Base-by-base conservation (phyloP, 2,797 vertebrate genomes). In the Thaleichthys pacificus region DNA sequence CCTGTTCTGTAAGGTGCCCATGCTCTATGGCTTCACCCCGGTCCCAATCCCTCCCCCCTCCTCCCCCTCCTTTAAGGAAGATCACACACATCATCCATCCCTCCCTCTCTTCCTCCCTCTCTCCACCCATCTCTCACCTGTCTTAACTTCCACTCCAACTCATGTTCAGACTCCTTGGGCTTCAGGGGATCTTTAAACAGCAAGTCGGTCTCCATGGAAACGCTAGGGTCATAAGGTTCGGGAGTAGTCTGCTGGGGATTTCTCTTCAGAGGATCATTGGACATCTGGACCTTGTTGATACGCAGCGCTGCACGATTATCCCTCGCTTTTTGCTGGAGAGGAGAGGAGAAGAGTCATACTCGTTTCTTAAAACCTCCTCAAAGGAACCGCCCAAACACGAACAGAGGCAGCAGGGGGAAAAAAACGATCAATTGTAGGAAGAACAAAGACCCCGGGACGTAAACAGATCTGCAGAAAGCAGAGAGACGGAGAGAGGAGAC, bases 71-170 rank as follows among this genome's bases (percentile, higher is more conserved):
- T 35, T 4, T 66, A 26, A 47, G 38, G 21, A 61, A 17, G 21
- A 26, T 12, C 3, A 54, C 19, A 56, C 54, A 63, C 58, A 22
- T 62, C 2, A 11, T 28, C 30, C 38, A 70, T 54, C 61, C 61
- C 17, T 11, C 11, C 14, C 57, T 60, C 3, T 0, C 7, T 15
- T 4, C 22, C 4, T 14, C 5, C 30, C 32, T 8, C 14, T n/a
- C 5, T 56, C 19, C 62, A 22, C 32, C 38, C 35, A 60, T 26
- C 14, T 14, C 93, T 82, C 77, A 99, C 97, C 96, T 99, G 97
- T 93, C 98, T 93, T 77, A 96, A 92, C 84, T 98, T 99, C 98
- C 97, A 99, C 74, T 99, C 97, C 87, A 97, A 97, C 75, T 99
- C 98, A 61, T 98, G 97, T 17, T 99, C 96, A 0, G 96, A 94